Conservation (phyloP, 2,113 vertebrate species). For the Equus quagga region DNA sequence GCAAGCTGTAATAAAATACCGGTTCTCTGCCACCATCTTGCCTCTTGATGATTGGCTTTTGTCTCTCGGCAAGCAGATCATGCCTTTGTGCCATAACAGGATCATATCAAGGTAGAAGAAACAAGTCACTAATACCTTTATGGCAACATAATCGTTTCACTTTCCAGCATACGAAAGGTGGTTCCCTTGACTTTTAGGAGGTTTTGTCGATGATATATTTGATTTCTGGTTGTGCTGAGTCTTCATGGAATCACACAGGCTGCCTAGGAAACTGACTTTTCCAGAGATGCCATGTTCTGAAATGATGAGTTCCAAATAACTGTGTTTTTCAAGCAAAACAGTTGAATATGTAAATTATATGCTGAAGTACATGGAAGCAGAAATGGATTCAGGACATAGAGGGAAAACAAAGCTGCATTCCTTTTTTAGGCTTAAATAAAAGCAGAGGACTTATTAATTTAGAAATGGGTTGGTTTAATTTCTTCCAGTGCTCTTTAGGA, state of each 20-base stretch:
- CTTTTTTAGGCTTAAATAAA: background rate
- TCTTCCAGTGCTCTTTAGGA: background rate
- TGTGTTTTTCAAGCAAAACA: constrained; percentile 16
- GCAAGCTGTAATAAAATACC: too few relatives aligned
- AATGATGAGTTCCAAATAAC: background rate
- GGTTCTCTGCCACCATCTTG: too few relatives aligned
- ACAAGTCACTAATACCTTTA: background rate
- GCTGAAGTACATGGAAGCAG: background rate
- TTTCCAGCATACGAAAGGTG: background rate
- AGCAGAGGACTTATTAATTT: background rate
- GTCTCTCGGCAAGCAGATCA: too few relatives aligned
- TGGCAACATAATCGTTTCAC: background rate
- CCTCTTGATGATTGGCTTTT: too few relatives aligned
- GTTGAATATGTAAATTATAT: background rate
- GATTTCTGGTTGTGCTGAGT: background rate
- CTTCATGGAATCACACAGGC: background rate
- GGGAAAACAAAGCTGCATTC: background rate
- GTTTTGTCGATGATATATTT: background rate
- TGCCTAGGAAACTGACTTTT: background rate
- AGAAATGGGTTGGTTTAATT: background rate
- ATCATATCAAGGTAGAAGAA: background rate
- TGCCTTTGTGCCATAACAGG: too few relatives aligned
- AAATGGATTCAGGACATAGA: background rate
- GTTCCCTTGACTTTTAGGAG: background rate
- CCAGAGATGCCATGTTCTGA: background rate